phyloP scores from a whole-genome alignment of 2,888 invertebrate genomes.

The Pocota personata region DNA sequence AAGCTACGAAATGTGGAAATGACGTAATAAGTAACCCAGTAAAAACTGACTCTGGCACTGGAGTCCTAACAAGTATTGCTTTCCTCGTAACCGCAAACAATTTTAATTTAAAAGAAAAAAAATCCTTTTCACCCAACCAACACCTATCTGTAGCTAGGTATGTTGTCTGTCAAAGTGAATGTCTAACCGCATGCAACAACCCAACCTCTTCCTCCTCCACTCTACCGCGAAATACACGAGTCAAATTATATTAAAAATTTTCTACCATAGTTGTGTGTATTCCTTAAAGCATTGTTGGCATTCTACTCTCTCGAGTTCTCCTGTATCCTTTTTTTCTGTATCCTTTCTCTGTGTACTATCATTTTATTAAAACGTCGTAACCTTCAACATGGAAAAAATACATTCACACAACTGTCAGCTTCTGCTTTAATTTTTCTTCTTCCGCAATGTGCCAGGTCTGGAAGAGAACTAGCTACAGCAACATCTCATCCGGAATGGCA shows the following conservation, averaged over 20 bases:
- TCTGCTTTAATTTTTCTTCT: neutral
- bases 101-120: slow-evolving; percentile 5
- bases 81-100: neutral
- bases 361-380: slow-evolving; percentile 20
- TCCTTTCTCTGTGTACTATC: neutral
- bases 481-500: neutral
- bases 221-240: neutral
- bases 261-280: neutral
- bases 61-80: neutral
- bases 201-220: neutral
- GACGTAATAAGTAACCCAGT: too few species aligned
- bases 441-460: neutral
- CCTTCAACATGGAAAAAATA: neutral
- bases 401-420: neutral
- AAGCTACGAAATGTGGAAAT: too few species aligned
- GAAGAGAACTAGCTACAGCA: neutral
- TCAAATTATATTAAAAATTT: slow-evolving; percentile 31
- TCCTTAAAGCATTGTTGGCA: slow-evolving; percentile 1
- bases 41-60: neutral
- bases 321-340: neutral
- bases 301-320: neutral
- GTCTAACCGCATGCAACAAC: slow-evolving; percentile 16
- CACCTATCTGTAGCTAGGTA: neutral
- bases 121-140: neutral
- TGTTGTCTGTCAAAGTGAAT: slow-evolving; percentile 23